phyloP scores from a whole-genome alignment of 1,140 invertebrate genomes.

The Euura lappo region DNA sequence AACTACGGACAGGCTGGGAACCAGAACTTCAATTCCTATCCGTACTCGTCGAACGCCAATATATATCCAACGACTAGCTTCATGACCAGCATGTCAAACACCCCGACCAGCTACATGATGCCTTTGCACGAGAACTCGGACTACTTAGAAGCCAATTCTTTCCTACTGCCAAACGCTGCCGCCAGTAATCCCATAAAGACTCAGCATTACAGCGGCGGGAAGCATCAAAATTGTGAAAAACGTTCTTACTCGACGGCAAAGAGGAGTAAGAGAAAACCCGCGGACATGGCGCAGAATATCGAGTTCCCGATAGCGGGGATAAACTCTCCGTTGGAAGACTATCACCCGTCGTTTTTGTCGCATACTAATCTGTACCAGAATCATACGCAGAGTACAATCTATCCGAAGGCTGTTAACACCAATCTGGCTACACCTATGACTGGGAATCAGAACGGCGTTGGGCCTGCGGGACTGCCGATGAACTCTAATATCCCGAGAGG shows the following conservation, averaged over 20 bases:
- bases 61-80: constrained; percentile 57
- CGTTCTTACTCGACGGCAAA: constrained; percentile 46
- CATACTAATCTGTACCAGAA: constrained; percentile 48
- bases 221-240: constrained; percentile 42
- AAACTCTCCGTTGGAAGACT: constrained; percentile 52
- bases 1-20: constrained; percentile 52
- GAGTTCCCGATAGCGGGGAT: constrained; percentile 52
- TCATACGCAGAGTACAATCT: constrained; percentile 48
- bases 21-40: constrained; percentile 58
- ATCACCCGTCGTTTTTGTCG: constrained; percentile 32
- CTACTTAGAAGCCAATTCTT: constrained; percentile 53
- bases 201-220: constrained; percentile 21
- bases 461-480: constrained; percentile 29
- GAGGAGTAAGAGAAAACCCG: constrained; percentile 51
- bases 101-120: constrained; percentile 57
- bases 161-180: constrained; percentile 45
- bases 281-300: constrained; percentile 46
- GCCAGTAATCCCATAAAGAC: constrained; percentile 8
- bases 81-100: constrained; percentile 56
- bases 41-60: constrained; percentile 55
- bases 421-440: constrained; percentile 1
- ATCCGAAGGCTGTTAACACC: constrained; percentile 42
- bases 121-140: constrained; percentile 55
- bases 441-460: neutral
- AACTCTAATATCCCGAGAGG: constrained; percentile 38